Evolutionary conservation across 2,113 vertebrate species (phyloP), one percentile per base, ranked within the genome.

Genomic region (Camelus bactrianus): DNA sequence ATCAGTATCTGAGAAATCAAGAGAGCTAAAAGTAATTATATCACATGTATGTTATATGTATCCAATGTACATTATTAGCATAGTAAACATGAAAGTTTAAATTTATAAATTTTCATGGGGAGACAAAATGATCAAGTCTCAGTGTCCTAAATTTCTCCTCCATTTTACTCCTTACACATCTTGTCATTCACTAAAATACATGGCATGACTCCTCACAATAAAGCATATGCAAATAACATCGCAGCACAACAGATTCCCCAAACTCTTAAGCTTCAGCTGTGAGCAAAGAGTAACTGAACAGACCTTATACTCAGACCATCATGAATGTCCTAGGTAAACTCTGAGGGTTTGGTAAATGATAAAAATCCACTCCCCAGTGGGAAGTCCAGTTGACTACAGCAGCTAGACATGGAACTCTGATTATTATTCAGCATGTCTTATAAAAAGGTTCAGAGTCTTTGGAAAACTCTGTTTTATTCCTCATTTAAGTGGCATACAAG

Each of bases 351-450:
- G 52, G 56, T 87, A 93, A 96, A 81, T 56, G 54, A 94, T 89
- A 93, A 95, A 91, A 89, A 95, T 77, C 42, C 35, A 73, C 35
- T 85, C 42, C 30, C 24, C 28, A 86, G 73, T 62, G 20, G n/a
- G 73, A 93, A 94, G 35, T 54, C 64, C 42, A 88, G 22, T 65
- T 89, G 89, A 93, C 82, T 93, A 72, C 22, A 94, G 56, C 48
- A 95, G 30, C 50, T 73, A 89, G 73, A 93, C 77, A 64, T 93
- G 38, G 77, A 83, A 9, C 32, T 89, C 42, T 86, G 86, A 94
- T 93, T 54, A 94, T 91, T 80, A 91, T 93, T 94, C 62, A 64
- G 30, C 24, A 64, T 32, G 32, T 91, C 73, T 96, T 94, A 54
- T 11, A 73, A 93, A 96, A 87, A 70, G 15, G 50, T 56, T 48